phyloP scores from a whole-genome alignment of 1,140 invertebrate species.

The Dolichoris vasculosae region DNA sequence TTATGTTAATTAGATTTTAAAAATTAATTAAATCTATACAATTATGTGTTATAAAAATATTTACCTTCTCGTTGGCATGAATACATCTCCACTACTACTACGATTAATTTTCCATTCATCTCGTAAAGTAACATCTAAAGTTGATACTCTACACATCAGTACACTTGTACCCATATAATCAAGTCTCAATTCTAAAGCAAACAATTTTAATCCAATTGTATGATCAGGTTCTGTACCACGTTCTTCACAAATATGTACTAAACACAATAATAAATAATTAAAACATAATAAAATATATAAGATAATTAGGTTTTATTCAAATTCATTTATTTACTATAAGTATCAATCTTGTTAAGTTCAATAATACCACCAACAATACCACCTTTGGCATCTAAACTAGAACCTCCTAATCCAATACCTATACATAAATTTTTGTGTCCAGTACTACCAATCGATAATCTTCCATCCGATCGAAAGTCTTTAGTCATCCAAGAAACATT shows the following conservation, averaged over 20 bases:
- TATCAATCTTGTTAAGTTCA: constrained; percentile 91
- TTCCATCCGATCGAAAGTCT: constrained; percentile 91
- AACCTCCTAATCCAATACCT: constrained; percentile 90
- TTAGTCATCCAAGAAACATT: constrained; percentile 96
- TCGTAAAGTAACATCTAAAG: constrained; percentile 84
- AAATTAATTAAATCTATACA: not conserved
- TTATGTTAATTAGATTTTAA: not conserved
- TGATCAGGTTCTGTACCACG: constrained; percentile 92
- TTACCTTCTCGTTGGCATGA: constrained; percentile 77
- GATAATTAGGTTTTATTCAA: constrained; percentile 5
- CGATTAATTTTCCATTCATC: constrained; percentile 87
- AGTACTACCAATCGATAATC: constrained; percentile 93
- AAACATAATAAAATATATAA: constrained; percentile 12
- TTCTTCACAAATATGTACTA: constrained; percentile 91
- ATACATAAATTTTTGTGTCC: constrained; percentile 96
- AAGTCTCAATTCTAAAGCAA: constrained; percentile 89
- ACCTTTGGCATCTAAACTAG: constrained; percentile 93
- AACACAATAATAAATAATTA: constrained; percentile 56
- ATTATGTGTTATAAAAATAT: too few species aligned
- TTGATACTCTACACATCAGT: constrained; percentile 91
- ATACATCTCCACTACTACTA: constrained; percentile 70
- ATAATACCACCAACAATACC: constrained; percentile 97
- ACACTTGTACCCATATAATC: constrained; percentile 98
- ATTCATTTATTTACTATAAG: constrained; percentile 80
- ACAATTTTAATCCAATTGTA: constrained; percentile 87